Base-by-base conservation (phyloP, 2,888 invertebrate genomes). In the Trypoxylon attenuatum region DNA sequence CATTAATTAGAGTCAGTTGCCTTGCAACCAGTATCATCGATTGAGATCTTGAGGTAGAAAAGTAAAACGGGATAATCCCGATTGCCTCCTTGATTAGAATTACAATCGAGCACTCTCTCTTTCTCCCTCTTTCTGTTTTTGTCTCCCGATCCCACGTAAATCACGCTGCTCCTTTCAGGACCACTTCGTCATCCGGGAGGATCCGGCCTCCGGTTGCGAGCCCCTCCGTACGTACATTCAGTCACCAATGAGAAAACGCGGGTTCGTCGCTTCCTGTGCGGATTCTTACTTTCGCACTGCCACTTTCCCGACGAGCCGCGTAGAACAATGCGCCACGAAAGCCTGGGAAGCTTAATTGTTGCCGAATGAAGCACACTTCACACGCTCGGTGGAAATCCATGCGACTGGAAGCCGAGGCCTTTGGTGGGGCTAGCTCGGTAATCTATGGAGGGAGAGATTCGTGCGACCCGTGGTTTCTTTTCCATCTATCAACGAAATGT, bases 221-320 rank as follows among this genome's bases (percentile, higher is more conserved):
- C 29, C 29, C 38, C 38, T 15, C 6, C 18, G 6, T 41, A 19
- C n/a, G n/a, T 13, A 19, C 27, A 43, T 42, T 41, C 15, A 22
- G 21, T 47, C 21, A 10, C 13, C 43, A 52, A 51, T 65, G 65
- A 52, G 65, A 66, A 33, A 33, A 6, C 33, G 13, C 33, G 33
- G 2, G 5, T 13, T 33, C 33, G 13, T 33, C 18, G 49, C 77
- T 65, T 77, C 76, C 66, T 55, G n/a, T n/a, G 52, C 49, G 54
- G 61, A 21, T 77, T 76, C 63, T 76, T 77, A 78, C 78, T 78
- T 77, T 77, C 78, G 67, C 78, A 62, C 54, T 57, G 67, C 38
- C 77, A 77, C 78, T 76, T 78, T 79, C 79, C 73, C 79, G 73
- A 10, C 45, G 27, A 18, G 29, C n/a, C n/a, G n/a, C n/a, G n/a